These are phyloP conservation scores for Paramormyrops hopkinsi DNA, from an alignment of 2,797 vertebrate genomes.

Conservation along the genomic window DNA sequence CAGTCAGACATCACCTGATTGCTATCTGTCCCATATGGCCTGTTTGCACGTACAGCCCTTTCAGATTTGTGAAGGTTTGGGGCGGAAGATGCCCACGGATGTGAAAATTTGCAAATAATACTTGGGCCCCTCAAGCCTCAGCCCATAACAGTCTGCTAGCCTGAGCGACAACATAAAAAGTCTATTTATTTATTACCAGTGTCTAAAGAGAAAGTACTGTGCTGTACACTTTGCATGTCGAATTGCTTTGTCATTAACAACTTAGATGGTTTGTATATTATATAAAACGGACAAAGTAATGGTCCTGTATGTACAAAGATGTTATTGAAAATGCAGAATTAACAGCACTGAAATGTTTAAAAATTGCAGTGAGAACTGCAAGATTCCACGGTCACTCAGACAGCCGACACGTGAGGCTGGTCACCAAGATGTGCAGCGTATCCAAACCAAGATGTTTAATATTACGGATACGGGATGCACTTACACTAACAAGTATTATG, in stretches of 20 bases:
- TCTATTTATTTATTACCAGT: neutral
- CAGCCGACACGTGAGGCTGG: neutral
- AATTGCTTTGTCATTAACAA: neutral
- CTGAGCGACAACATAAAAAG: neutral
- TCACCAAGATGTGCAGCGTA: neutral
- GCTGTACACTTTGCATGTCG: neutral
- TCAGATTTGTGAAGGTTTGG: neutral
- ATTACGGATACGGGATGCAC: neutral
- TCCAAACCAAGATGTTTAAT: neutral
- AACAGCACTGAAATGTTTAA: neutral
- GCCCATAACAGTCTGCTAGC: neutral
- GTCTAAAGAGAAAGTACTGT: neutral
- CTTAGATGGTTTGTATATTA: neutral
- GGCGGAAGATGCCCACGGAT: neutral
- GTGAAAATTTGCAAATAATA: neutral
- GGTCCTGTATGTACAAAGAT: neutral
- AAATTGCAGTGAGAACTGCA: neutral
- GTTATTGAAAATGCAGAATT: neutral
- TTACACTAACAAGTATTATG: neutral
- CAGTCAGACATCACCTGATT: neutral
- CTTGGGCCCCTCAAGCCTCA: neutral
- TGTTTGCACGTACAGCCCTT: neutral
- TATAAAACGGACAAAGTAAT: neutral
- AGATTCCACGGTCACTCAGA: neutral
- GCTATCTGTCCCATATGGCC: neutral